Conservation (phyloP, 1,140 invertebrate genomes). For the Zophobas morio region DNA sequence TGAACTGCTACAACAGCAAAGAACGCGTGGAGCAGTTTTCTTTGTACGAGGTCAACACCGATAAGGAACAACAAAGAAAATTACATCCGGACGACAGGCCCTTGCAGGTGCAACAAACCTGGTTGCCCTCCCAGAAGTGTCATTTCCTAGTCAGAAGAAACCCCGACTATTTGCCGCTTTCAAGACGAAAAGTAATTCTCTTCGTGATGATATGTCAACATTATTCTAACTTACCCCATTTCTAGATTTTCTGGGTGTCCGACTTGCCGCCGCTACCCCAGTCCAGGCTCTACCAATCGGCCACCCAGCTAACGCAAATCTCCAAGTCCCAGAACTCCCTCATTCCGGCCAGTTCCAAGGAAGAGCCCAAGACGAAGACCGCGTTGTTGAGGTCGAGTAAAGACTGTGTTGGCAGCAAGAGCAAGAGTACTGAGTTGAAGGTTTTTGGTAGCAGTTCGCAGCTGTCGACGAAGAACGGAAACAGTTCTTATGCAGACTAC, state of each 20-base stretch:
- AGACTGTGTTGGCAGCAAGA: constrained; percentile 52
- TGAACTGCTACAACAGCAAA: constrained; percentile 87
- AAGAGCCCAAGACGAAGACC: constrained; percentile 61
- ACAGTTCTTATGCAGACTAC: constrained; percentile 71
- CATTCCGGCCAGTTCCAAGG: constrained; percentile 58
- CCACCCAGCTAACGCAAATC: constrained; percentile 50
- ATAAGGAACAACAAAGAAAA: constrained; percentile 86
- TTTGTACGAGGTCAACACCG: constrained; percentile 85
- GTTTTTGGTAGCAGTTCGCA: constrained; percentile 67
- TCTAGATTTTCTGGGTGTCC: constrained; percentile 64
- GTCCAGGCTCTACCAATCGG: constrained; percentile 54
- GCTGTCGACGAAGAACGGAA: constrained; percentile 65
- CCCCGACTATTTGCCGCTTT: constrained; percentile 79
- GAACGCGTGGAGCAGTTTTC: constrained; percentile 90
- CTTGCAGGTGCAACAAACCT: constrained; percentile 85
- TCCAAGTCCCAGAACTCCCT: constrained; percentile 61
- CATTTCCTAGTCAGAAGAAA: constrained; percentile 85
- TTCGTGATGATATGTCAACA: neutral
- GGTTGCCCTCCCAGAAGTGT: constrained; percentile 76
- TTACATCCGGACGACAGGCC: constrained; percentile 89
- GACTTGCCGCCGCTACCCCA: constrained; percentile 59
- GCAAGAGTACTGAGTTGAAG: constrained; percentile 59
- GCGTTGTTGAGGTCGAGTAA: constrained; percentile 44
- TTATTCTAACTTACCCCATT: constrained; percentile 40
- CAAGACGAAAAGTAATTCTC: constrained; percentile 71